Evolutionary conservation across 2,113 vertebrate species (phyloP).

Genomic region (Xenotilapia flavipinnis): DNA sequence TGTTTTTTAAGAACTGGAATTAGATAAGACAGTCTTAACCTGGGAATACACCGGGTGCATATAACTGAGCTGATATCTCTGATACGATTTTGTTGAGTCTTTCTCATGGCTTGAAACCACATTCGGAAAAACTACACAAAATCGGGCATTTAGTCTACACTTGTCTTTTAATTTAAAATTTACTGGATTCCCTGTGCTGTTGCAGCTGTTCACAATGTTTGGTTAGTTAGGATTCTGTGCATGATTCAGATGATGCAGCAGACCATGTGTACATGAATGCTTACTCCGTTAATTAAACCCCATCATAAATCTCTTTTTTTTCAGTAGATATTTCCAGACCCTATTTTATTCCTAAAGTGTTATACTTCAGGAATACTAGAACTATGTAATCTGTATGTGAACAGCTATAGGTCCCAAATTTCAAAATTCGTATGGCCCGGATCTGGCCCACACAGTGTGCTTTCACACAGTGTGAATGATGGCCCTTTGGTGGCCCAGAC

Average conservation of each 20-base stretch:
- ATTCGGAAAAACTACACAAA: background rate
- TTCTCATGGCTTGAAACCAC: background rate
- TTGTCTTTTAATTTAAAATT: background rate
- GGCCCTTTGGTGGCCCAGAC: background rate
- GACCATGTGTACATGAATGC: background rate
- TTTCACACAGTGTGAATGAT: background rate
- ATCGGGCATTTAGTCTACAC: background rate
- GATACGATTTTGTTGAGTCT: background rate
- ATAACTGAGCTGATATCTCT: background rate
- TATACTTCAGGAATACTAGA: background rate
- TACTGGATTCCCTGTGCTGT: too few relatives aligned
- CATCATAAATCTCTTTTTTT: background rate
- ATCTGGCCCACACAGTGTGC: background rate
- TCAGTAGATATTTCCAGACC: background rate
- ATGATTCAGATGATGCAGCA: background rate
- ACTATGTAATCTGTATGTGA: background rate
- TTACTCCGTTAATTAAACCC: background rate
- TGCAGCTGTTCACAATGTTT: rapidly evolving
- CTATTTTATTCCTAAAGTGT: background rate
- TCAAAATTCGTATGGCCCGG: background rate
- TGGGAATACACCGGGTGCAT: background rate
- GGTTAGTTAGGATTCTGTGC: background rate
- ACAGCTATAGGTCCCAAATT: background rate
- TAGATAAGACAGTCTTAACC: background rate
- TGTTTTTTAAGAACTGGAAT: background rate